These are phyloP conservation scores for Caracal caracal DNA, from an alignment of 2,113 vertebrate species.

Conservation along the genomic window DNA sequence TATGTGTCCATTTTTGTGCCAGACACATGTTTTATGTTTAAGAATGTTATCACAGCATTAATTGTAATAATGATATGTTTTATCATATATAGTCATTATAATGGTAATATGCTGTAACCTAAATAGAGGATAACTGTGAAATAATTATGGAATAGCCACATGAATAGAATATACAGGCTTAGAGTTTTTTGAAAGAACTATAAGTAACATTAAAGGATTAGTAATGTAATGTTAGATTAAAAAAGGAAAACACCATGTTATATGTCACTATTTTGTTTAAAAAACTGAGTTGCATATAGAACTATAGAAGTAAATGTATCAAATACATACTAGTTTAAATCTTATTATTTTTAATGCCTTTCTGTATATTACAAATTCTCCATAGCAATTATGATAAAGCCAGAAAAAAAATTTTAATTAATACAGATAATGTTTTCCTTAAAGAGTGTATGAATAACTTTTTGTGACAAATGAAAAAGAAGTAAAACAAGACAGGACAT, in stretches of 20 bases:
- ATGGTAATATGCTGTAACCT: neutral
- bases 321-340: neutral
- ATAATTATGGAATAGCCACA: neutral
- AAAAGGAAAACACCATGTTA: neutral
- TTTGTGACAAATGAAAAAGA: neutral
- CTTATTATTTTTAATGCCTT: neutral
- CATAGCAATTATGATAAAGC: neutral
- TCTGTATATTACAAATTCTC: neutral
- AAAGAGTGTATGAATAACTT: neutral
- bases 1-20: neutral
- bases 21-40: neutral
- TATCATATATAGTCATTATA: neutral
- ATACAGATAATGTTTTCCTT: neutral
- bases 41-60: neutral
- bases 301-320: neutral
- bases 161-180: neutral
- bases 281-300: neutral
- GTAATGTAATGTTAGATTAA: neutral
- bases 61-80: neutral
- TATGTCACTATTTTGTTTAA: neutral
- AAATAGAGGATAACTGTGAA: slow-evolving; percentile 5
- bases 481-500: neutral
- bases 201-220: neutral
- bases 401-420: slow-evolving; percentile 4
- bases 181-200: neutral